Conservation (phyloP, 2,797 vertebrate species). For the Sardinella longiceps region DNA sequence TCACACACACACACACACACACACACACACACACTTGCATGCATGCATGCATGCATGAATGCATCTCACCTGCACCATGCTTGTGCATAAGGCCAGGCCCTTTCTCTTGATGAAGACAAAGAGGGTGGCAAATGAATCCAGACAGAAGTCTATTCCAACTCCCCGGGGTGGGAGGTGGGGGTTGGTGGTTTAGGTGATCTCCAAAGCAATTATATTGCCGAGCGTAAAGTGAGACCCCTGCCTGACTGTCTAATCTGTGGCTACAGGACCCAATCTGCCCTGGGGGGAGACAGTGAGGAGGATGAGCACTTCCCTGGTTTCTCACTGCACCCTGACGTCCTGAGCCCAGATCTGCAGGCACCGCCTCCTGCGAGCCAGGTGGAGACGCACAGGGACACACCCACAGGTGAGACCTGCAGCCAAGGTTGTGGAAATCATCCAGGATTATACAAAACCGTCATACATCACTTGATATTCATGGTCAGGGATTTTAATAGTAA, state of each 20-base stretch:
- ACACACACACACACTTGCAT: conserved; percentile 39
- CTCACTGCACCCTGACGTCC: conserved; percentile 81
- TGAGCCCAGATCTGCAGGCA: conserved; percentile 70
- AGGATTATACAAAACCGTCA: background rate
- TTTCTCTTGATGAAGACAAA: conserved; percentile 58
- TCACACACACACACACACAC: conserved; percentile 57
- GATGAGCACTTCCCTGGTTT: conserved; percentile 81
- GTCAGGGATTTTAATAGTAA: no score
- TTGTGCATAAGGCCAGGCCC: conserved; percentile 26
- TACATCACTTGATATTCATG: no score
- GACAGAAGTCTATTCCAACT: conserved; percentile 33
- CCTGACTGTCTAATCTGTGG: conserved; percentile 15
- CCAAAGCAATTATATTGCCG: background rate
- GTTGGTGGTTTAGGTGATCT: background rate
- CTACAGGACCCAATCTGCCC: conserved; percentile 82
- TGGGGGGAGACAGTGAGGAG: conserved; percentile 74
- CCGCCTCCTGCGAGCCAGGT: conserved; percentile 84
- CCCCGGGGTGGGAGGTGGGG: conserved; percentile 24
- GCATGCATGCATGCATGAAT: background rate
- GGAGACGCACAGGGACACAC: conserved; percentile 83
- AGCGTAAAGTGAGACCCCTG: background rate
- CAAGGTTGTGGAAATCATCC: background rate
- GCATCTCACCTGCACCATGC: conserved; percentile 21
- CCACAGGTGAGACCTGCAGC: conserved; percentile 67
- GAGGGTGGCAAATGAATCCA: conserved; percentile 53